A percentile compares a stretch with the other conserved stretches of the same genome.
These are phyloP conservation scores for Tragelaphus eurycerus DNA, from an alignment of 2,797 vertebrate genomes.

Conservation along the genomic window DNA sequence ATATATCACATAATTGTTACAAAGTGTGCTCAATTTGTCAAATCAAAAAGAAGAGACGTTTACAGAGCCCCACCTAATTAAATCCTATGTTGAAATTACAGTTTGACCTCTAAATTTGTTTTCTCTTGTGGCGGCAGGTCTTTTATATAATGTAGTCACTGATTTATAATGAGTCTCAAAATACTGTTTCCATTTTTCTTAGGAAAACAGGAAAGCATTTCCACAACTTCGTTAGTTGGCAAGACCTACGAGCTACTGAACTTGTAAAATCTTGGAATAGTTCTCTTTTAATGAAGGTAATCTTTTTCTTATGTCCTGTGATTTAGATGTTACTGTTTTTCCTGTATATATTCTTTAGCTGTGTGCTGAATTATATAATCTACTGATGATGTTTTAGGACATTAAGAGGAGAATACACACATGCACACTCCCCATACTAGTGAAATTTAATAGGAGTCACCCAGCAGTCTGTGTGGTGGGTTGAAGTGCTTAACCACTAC, in stretches of 20 bases:
- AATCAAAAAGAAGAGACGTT: neutral
- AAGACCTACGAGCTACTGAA: constrained; percentile 91
- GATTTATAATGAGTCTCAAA: constrained; percentile 30
- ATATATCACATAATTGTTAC: neutral
- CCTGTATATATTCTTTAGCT: neutral
- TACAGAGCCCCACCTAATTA: neutral
- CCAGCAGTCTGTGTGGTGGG: neutral
- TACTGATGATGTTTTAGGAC: neutral
- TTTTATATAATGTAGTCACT: neutral
- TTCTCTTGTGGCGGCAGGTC: neutral
- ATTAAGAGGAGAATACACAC: neutral
- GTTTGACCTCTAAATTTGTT: constrained; percentile 4
- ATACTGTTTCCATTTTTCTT: constrained; percentile 68
- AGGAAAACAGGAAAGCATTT: constrained; percentile 94
- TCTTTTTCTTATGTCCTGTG: constrained; percentile 5
- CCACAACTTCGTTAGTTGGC: constrained; percentile 99
- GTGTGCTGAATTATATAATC: neutral
- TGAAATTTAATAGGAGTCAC: neutral
- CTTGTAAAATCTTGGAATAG: constrained; percentile 94
- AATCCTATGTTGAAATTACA: neutral
- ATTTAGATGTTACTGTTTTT: constrained; percentile 29
- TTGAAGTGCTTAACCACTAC: neutral
- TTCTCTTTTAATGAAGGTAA: constrained; percentile 92
- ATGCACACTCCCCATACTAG: neutral
- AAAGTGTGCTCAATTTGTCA: neutral